Evolutionary conservation across 2,888 invertebrate genomes (phyloP).

Genomic region (Drosophila pegasa): DNA sequence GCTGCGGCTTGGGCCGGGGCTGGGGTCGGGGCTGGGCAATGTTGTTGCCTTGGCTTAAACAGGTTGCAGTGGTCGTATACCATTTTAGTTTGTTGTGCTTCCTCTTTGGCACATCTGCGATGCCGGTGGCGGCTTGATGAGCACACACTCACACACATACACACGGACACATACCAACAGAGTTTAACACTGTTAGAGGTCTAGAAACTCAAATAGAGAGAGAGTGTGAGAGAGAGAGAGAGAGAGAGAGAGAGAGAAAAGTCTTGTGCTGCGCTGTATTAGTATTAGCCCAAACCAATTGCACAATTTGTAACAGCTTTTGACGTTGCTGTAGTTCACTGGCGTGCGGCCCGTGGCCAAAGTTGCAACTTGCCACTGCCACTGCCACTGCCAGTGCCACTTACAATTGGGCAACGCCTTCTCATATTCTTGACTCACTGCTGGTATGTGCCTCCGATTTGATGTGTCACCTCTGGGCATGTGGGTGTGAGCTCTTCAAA

Average conservation of each 20-base stretch:
- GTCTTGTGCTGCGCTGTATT: constrained; percentile 38
- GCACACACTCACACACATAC: constrained; percentile 33
- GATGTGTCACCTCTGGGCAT: constrained; percentile 59
- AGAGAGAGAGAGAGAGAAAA: constrained; percentile 17
- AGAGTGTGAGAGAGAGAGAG: constrained; percentile 7
- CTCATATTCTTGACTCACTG: constrained; percentile 17
- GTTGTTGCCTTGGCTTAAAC: constrained; percentile 59
- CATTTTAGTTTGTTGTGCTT: constrained; percentile 72
- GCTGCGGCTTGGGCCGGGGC: constrained; percentile 15
- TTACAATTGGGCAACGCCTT: constrained; percentile 57
- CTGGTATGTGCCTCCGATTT: constrained; percentile 11
- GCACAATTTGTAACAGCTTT: constrained; percentile 78
- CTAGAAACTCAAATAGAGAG: constrained; percentile 43
- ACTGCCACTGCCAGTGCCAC: constrained; percentile 34
- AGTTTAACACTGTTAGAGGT: constrained; percentile 23
- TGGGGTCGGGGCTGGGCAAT: constrained; percentile 12
- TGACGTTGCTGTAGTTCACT: constrained; percentile 58
- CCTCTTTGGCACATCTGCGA: constrained; percentile 59
- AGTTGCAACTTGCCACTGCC: constrained; percentile 38
- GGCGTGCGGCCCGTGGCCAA: constrained; percentile 39
- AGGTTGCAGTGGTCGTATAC: constrained; percentile 78
- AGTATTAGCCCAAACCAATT: constrained; percentile 76
- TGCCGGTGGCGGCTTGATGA: constrained; percentile 61
- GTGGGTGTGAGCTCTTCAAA: constrained; percentile 55
- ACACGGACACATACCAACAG: constrained; percentile 16